These are phyloP conservation scores for Popillia japonica DNA, from an alignment of 1,140 invertebrate genomes.

Conservation along the genomic window DNA sequence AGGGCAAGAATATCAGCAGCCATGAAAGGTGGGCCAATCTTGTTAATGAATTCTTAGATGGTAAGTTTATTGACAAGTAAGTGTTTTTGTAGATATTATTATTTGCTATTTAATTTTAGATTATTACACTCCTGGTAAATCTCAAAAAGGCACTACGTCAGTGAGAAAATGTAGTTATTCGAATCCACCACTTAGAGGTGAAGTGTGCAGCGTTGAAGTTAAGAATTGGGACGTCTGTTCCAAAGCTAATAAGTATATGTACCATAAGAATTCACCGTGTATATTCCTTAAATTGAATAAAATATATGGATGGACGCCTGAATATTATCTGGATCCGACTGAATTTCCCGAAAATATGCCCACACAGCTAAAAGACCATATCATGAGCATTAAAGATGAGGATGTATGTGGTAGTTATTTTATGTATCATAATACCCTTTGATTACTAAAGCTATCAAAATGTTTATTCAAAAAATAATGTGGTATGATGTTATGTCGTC, in stretches of 20 bases:
- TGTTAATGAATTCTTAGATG: constrained; percentile 75
- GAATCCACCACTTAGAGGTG: constrained; percentile 62
- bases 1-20: constrained; percentile 79
- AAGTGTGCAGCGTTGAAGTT: constrained; percentile 70
- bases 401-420: constrained; percentile 45
- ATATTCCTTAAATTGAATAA: constrained; percentile 73
- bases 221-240: constrained; percentile 74
- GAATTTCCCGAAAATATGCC: constrained; percentile 61
- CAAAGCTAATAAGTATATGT: constrained; percentile 77
- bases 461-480: no score
- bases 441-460: background rate
- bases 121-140: constrained; percentile 67
- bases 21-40: constrained; percentile 81
- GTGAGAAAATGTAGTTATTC: constrained; percentile 68
- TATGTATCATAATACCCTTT: constrained; percentile 35
- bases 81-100: background rate
- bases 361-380: constrained; percentile 67
- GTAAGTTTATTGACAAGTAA: constrained; percentile 61
- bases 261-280: constrained; percentile 73
- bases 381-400: constrained; percentile 59
- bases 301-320: constrained; percentile 61
- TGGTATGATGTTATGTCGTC: no score
- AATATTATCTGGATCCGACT: constrained; percentile 55
- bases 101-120: constrained; percentile 56
- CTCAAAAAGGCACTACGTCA: constrained; percentile 65